Conservation (phyloP, 2,797 vertebrate genomes). For the Coluber constrictor region DNA sequence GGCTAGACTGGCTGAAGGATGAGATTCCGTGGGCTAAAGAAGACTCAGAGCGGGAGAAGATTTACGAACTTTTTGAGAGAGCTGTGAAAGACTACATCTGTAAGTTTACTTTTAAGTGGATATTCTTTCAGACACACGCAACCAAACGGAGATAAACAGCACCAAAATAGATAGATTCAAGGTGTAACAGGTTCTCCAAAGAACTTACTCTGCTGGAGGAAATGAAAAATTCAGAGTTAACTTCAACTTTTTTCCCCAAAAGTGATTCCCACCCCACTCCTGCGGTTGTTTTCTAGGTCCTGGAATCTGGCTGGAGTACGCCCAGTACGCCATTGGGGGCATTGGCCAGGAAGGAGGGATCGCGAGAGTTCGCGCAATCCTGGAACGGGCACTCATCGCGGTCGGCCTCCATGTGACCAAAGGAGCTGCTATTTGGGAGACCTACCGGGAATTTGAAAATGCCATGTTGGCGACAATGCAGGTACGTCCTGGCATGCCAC, state of each 20-base stretch:
- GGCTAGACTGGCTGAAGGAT: constrained; percentile 97
- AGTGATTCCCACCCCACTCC: neutral
- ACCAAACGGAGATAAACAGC: neutral
- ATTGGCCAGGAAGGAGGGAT: constrained; percentile 91
- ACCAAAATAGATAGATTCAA: neutral
- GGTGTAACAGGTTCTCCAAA: neutral
- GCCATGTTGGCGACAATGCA: constrained; percentile 88
- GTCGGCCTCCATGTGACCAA: constrained; percentile 94
- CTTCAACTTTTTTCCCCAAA: neutral
- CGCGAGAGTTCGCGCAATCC: constrained; percentile 84
- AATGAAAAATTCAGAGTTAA: neutral
- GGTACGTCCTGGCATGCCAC: constrained; percentile 65
- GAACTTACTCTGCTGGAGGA: neutral
- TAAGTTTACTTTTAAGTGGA: constrained; percentile 66
- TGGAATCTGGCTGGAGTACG: constrained; percentile 96
- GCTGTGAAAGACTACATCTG: constrained; percentile 94
- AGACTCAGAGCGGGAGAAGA: constrained; percentile 81
- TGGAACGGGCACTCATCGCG: constrained; percentile 88
- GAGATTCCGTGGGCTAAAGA: constrained; percentile 88
- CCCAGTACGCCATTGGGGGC: constrained; percentile 94
- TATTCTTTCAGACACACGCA: neutral
- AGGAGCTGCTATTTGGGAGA: constrained; percentile 90
- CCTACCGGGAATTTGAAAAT: constrained; percentile 95
- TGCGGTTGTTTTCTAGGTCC: constrained; percentile 75
- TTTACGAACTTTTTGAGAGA: constrained; percentile 91